Evolutionary conservation across 2,113 vertebrate species (phyloP).

Genomic region (Calyptommatus sinebrachiatus): DNA sequence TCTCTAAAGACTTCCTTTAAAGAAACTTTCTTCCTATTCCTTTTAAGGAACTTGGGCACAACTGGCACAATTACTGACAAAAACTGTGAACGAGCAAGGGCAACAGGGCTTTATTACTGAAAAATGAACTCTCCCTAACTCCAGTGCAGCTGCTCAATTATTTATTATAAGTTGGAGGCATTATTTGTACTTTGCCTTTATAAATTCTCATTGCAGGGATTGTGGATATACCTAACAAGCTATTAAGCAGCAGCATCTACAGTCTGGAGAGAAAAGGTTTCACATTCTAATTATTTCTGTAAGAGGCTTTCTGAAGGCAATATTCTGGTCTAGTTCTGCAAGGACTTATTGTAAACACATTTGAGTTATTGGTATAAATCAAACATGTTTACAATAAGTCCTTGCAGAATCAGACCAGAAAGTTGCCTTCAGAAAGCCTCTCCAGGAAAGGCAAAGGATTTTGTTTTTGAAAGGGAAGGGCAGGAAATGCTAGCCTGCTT

Average conservation of each 20-base stretch:
- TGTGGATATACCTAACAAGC: neutral
- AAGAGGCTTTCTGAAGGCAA: too few species aligned
- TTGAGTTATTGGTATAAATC: too few species aligned
- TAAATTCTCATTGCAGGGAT: slow-evolving; percentile 22
- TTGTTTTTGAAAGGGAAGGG: too few species aligned
- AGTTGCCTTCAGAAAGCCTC: slow-evolving; percentile 38
- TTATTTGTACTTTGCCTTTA: slow-evolving; percentile 39
- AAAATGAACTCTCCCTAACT: slow-evolving; percentile 5
- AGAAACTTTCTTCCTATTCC: neutral
- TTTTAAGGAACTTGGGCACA: neutral
- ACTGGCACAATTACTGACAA: slow-evolving; percentile 2
- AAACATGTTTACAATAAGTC: slow-evolving; percentile 57
- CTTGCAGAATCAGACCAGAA: slow-evolving; percentile 56
- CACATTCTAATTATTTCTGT: slow-evolving; percentile 40
- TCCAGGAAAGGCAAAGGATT: slow-evolving; percentile 39
- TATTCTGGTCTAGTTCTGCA: too few species aligned
- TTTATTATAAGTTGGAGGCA: slow-evolving; percentile 19
- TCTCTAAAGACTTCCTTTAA: neutral
- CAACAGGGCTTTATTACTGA: neutral
- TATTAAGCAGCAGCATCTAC: slow-evolving; percentile 27
- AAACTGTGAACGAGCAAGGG: neutral
- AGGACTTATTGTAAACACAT: too few species aligned
- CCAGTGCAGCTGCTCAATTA: neutral
- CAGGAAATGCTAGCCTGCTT: neutral
- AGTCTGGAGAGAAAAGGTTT: slow-evolving; percentile 20